These are phyloP conservation scores for Chloroceryle amazona DNA, from an alignment of 2,797 vertebrate genomes.

Conservation along the genomic window DNA sequence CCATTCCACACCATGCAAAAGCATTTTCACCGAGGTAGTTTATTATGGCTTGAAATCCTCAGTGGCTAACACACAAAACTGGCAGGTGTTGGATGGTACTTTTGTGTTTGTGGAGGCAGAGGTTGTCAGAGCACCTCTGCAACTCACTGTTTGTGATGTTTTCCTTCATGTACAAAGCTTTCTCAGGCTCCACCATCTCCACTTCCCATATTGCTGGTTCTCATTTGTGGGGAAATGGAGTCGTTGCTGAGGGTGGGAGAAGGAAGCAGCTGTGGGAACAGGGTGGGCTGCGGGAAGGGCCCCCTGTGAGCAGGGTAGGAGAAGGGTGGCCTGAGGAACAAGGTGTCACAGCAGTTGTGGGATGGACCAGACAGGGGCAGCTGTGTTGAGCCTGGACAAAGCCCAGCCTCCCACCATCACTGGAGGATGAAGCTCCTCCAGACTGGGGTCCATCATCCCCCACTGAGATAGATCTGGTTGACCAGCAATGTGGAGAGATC, in stretches of 20 bases:
- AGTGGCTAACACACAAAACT: background rate
- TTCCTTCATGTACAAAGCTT: background rate
- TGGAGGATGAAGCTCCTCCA: background rate
- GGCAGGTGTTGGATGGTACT: background rate
- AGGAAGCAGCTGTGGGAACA: background rate
- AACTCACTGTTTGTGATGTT: background rate
- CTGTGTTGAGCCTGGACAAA: background rate
- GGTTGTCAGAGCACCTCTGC: background rate
- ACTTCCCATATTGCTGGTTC: background rate
- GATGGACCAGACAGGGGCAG: background rate
- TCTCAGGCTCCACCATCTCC: background rate
- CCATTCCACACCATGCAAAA: background rate
- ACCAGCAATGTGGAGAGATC: background rate
- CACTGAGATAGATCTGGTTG: background rate
- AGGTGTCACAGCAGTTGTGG: background rate
- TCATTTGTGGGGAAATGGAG: background rate
- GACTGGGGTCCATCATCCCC: fast-evolving
- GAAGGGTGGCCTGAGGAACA: background rate
- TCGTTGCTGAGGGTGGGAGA: background rate
- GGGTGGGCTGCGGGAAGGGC: background rate
- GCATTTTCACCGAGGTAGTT: background rate
- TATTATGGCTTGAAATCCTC: background rate
- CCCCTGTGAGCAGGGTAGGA: background rate
- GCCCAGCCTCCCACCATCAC: background rate
- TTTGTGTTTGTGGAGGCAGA: background rate